Base-by-base conservation (phyloP, 2,888 invertebrate genomes). In the Cephus pulcher region DNA sequence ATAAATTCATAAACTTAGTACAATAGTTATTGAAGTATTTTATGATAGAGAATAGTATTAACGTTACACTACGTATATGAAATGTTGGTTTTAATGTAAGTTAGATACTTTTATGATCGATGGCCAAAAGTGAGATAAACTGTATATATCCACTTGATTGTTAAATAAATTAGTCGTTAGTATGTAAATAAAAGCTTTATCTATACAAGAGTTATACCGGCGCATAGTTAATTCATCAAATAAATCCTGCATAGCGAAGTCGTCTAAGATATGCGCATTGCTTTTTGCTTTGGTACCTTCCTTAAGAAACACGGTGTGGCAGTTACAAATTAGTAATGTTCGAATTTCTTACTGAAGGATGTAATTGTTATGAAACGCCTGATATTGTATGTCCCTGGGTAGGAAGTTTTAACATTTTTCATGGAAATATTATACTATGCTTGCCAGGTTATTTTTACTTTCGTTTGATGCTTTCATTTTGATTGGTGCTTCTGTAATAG, bases 141-240 rank as follows among this genome's bases (percentile, higher is more conserved):
- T 90, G 90, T 90, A 89, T 89, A 87, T 85, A 87, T 87, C 85
- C 87, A 88, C 86, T 88, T 89, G 83, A 89, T 89, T 88, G 89
- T 89, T 89, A 88, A 89, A 88, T 87, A 80, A 85, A 85, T 85
- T 88, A 89, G 88, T 86, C 80, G 89, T 86, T 85, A 88, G 88
- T 87, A 88, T 90, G 89, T 90, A 91, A 90, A 90, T 90, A 90
- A 91, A 87, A 86, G 88, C 88, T 89, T 88, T 88, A 88, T 87
- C 85, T 86, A 85, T 84, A 83, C 79, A 84, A 78, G 70, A 78
- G 73, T 78, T 76, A 76, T 34, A 78, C 75, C 9, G 78, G 78
- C 73, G 78, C 32, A 76, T 78, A 78, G 73, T 76, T 73, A 76
- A 78, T 78, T 73, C 73, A 76, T 76, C 37, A 33, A 74, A 75